These are phyloP conservation scores for Aphidius gifuensis DNA, from an alignment of 1,140 invertebrate genomes.

Conservation along the genomic window DNA sequence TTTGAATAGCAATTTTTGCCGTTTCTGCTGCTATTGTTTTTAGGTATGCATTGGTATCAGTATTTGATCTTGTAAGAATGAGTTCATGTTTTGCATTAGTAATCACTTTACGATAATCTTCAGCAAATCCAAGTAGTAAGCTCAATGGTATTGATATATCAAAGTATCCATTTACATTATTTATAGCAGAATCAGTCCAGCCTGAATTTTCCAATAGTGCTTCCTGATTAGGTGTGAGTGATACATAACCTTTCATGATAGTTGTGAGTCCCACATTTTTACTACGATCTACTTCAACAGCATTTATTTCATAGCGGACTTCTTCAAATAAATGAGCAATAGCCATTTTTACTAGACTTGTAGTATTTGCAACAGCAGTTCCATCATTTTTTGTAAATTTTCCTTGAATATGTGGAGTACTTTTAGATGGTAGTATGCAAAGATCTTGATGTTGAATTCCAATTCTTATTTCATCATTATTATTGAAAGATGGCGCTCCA, in stretches of 20 bases:
- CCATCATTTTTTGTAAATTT: too few species aligned
- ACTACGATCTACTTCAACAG: slow-evolving; percentile 46
- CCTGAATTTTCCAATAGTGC: slow-evolving; percentile 32
- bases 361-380: too few species aligned
- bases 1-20: too few species aligned
- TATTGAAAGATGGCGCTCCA: too few species aligned
- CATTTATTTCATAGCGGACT: slow-evolving; percentile 51
- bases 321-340: slow-evolving; percentile 48
- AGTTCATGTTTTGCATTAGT: slow-evolving; percentile 52
- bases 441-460: too few species aligned
- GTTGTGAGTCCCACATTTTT: slow-evolving; percentile 45
- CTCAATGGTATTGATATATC: slow-evolving; percentile 45
- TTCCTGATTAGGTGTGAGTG: slow-evolving; percentile 30
- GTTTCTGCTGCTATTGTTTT: too few species aligned
- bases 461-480: too few species aligned
- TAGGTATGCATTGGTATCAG: too few species aligned
- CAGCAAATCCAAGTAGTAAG: slow-evolving; percentile 47
- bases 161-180: slow-evolving; percentile 34
- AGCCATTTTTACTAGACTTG: neutral
- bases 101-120: slow-evolving; percentile 53
- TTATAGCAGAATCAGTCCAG: slow-evolving; percentile 30
- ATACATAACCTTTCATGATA: slow-evolving; percentile 46
- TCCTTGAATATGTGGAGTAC: too few species aligned
- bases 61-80: too few species aligned
- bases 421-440: too few species aligned